These are phyloP conservation scores for Microctonus aethiopoides DNA, from an alignment of 2,888 invertebrate genomes.

Conservation along the genomic window DNA sequence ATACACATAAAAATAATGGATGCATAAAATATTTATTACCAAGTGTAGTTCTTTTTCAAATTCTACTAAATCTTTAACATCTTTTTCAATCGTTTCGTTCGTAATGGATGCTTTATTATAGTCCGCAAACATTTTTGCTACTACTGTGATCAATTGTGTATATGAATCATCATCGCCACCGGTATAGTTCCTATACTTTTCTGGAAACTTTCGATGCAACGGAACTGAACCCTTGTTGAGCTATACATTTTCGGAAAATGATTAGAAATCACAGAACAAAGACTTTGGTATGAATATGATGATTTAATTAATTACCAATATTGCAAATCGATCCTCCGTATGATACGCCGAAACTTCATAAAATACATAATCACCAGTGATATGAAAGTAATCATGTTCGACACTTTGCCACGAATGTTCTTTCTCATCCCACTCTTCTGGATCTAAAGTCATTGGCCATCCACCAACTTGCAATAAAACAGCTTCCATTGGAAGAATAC, in stretches of 20 bases:
- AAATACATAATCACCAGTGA: constrained; percentile 37
- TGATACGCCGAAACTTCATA: constrained; percentile 20
- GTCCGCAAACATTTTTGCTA: constrained; percentile 40
- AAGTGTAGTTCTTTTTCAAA: constrained; percentile 43
- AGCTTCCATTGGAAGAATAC: constrained; percentile 46
- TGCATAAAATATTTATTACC: constrained; percentile 21
- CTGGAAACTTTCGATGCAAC: constrained; percentile 11
- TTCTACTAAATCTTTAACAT: constrained; percentile 44
- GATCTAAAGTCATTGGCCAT: constrained; percentile 52
- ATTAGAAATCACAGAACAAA: too few relatives aligned
- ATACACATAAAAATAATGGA: neutral
- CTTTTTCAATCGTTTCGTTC: constrained; percentile 36
- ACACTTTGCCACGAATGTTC: constrained; percentile 48
- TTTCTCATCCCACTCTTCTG: constrained; percentile 47
- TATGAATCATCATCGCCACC: constrained; percentile 37
- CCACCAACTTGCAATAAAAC: constrained; percentile 48
- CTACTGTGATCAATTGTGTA: constrained; percentile 32
- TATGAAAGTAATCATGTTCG: constrained; percentile 44
- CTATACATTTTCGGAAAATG: too few relatives aligned
- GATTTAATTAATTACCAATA: neutral
- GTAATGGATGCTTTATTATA: constrained; percentile 39
- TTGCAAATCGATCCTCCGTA: neutral
- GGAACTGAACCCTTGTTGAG: constrained; percentile 25
- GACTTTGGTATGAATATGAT: too few relatives aligned
- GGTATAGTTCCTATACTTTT: constrained; percentile 30